phyloP scores from a whole-genome alignment of 2,888 invertebrate species.

The Caenorhabditis imperialis region DNA sequence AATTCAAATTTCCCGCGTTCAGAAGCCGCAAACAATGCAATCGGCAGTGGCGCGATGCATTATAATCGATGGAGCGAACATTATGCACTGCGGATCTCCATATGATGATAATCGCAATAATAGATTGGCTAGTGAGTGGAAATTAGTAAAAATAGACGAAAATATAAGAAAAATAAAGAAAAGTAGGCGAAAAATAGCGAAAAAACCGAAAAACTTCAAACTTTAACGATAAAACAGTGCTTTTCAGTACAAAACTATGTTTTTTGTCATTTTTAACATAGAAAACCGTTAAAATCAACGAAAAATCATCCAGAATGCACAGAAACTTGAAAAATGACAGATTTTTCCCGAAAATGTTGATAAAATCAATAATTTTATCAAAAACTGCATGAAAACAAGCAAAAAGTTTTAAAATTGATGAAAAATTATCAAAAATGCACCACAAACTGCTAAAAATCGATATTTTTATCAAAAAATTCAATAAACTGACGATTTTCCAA shows the following conservation, averaged over 20 bases:
- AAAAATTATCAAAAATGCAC: too few species aligned
- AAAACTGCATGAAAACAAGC: conserved; percentile 22
- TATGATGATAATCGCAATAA: conserved; percentile 3
- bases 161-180: too few species aligned
- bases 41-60: conserved; percentile 13
- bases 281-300: neutral
- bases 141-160: too few species aligned
- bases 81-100: conserved; percentile 47
- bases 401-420: neutral
- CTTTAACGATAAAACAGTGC: too few species aligned
- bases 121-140: neutral
- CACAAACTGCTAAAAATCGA: too few species aligned
- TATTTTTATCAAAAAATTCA: too few species aligned
- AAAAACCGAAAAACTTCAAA: too few species aligned
- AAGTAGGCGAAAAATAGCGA: too few species aligned
- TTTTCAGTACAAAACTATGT: too few species aligned
- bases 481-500: too few species aligned
- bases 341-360: neutral
- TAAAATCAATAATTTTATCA: neutral
- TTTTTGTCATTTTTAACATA: too few species aligned
- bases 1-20: neutral
- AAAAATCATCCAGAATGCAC: neutral
- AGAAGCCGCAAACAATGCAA: neutral
- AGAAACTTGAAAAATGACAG: too few species aligned
- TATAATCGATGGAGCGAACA: conserved; percentile 45